These are phyloP conservation scores for Pseudochirops corinnae DNA, from an alignment of 2,797 vertebrate genomes.

Conservation along the genomic window DNA sequence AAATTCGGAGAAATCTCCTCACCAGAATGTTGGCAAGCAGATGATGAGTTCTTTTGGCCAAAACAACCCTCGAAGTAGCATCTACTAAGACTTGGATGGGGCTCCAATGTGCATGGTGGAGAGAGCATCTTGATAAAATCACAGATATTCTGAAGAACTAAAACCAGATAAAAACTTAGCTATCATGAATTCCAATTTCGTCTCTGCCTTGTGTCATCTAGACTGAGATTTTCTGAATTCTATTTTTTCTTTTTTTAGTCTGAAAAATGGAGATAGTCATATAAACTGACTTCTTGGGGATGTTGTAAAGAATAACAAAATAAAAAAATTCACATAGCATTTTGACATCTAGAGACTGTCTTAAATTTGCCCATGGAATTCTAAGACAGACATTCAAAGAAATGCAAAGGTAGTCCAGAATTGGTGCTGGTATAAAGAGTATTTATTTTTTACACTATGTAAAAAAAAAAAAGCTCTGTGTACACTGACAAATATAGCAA, in stretches of 20 bases:
- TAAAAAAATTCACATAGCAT: not conserved
- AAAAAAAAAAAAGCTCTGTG: not conserved
- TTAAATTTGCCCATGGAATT: conserved; percentile 60
- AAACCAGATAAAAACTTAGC: not conserved
- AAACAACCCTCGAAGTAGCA: not conserved
- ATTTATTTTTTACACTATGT: conserved; percentile 16
- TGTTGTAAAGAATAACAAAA: conserved; percentile 36
- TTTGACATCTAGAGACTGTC: conserved; percentile 12
- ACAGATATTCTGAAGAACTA: not conserved
- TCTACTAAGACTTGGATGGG: not conserved
- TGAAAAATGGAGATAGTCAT: not conserved
- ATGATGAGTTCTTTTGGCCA: not conserved
- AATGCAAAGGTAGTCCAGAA: not conserved
- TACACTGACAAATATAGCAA: not conserved
- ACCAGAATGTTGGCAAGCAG: not conserved
- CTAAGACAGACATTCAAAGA: conserved; percentile 32
- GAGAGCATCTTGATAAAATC: not conserved
- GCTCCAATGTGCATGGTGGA: not conserved
- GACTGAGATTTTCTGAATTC: conserved; percentile 36
- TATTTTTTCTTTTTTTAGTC: conserved; percentile 31
- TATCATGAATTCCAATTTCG: not conserved
- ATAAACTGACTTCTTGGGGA: conserved; percentile 34
- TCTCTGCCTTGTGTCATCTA: not conserved
- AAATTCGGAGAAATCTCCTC: not conserved
- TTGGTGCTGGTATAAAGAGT: not conserved